Base-by-base conservation (phyloP, 2,113 vertebrate species). In the Crotalus viridis region DNA sequence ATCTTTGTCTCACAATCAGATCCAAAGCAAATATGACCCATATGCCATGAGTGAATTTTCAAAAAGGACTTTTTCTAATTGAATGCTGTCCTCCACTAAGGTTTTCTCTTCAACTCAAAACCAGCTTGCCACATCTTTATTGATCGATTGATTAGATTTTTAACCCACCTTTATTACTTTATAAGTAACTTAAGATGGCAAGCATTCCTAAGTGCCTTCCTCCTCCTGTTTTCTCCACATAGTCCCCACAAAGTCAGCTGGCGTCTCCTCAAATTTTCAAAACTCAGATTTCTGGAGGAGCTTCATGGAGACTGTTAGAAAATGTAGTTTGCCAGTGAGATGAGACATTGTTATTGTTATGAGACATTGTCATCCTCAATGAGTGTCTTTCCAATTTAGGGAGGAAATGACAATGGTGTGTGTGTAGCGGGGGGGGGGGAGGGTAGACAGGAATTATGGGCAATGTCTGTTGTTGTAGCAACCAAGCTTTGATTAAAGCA, bases 401-500 rank as follows among this genome's bases (percentile, higher is more conserved):
- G 87, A 33, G 0, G 17, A 93, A 89, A 54, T 12, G 28, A 3
- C n/a, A 2, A 0, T n/a, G 94, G 64, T 69, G 89, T 46, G n/a
- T 88, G 10, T 15, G n/a, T 6, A 6, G 15, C 2, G 19, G 39
- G 0, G 15, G 5, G 19, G 39, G 0, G 12, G 15, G 5, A 22
- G 90, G 85, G 90, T 91, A 28, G 90, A 90, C 90, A 64, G 90
- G 93, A 51, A 91, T 94, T 19, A 92, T 2, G 61, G 55, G 2
- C 0, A 52, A 94, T 94, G 93, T 87, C 10, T 24, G 94, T 97
- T 91, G 96, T 94, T 95, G 6, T 88, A 94, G 95, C 92, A 93
- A 97, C 94, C 0, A 3, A 13, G 89, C 95, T 97, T 95, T 97
- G 96, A 97, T 97, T 95, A 96, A 95, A 95, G 93, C 91, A 91